A percentile compares a stretch with the other conserved stretches of the same genome.
Conservation (phyloP, 2,113 vertebrate species). For the Bubalus kerabau region DNA sequence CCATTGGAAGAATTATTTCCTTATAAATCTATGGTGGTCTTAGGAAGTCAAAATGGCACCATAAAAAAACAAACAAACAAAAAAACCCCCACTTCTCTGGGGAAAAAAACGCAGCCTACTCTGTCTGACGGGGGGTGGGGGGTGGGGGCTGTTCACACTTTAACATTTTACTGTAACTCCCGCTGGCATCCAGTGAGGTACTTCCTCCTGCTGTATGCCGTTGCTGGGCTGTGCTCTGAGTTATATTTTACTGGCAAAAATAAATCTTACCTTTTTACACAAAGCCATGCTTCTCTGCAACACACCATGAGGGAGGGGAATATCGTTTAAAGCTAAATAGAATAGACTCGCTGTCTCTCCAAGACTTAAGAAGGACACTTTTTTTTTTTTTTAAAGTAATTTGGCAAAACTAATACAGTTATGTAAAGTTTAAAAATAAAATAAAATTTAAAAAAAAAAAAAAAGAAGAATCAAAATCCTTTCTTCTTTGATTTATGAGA, state of each 20-base stretch:
- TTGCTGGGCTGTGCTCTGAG: not conserved
- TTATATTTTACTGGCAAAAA: conserved; percentile 14
- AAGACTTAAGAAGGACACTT: not conserved
- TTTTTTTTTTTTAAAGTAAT: not conserved
- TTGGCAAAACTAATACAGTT: too few species aligned
- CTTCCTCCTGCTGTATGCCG: not conserved
- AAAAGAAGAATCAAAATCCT: not conserved
- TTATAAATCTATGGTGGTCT: not conserved
- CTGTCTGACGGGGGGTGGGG: not conserved
- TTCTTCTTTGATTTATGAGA: not conserved
- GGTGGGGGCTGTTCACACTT: not conserved
- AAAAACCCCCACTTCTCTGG: not conserved
- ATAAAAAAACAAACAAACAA: conserved; percentile 13
- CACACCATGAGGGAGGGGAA: not conserved
- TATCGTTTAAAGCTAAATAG: not conserved
- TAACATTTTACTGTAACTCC: not conserved
- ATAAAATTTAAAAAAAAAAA: too few species aligned
- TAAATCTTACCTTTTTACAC: conserved; percentile 28
- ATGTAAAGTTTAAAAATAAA: too few species aligned
- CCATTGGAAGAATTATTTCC: not conserved
- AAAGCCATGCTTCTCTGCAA: conserved; percentile 20
- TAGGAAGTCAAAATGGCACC: not conserved
- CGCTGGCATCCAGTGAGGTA: not conserved
- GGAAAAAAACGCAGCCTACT: not conserved
- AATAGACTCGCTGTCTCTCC: not conserved